Conservation (phyloP, 1,140 invertebrate genomes). For the Cecropterus lyciades region DNA sequence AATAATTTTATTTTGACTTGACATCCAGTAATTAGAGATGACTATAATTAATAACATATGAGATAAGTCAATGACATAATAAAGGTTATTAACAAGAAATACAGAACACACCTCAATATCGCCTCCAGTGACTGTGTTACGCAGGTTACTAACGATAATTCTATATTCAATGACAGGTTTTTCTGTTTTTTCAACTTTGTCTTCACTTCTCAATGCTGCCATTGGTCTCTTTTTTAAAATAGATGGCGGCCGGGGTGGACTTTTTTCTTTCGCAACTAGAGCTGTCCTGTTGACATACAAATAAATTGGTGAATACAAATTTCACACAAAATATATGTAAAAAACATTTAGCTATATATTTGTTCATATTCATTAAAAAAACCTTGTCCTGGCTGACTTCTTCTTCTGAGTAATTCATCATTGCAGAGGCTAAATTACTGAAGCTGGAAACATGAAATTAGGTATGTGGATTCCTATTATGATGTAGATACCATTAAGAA, state of each 20-base stretch:
- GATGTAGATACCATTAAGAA: too few species aligned
- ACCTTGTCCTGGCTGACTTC: too few species aligned
- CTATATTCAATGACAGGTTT: constrained; percentile 86
- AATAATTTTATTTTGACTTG: too few species aligned
- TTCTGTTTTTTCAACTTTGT: constrained; percentile 64
- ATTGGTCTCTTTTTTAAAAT: constrained; percentile 81
- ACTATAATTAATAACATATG: too few species aligned
- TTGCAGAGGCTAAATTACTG: too few species aligned
- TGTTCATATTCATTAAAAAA: too few species aligned
- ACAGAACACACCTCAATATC: constrained; percentile 91
- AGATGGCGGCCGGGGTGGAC: constrained; percentile 76
- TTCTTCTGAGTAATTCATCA: too few species aligned
- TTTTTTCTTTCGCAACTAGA: constrained; percentile 62
- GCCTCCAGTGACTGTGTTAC: constrained; percentile 92
- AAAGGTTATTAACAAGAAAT: neutral
- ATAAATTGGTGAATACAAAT: constrained; percentile 6
- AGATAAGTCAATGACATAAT: too few species aligned
- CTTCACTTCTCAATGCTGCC: constrained; percentile 67
- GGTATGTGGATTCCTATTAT: too few species aligned
- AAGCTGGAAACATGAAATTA: too few species aligned
- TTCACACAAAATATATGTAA: neutral
- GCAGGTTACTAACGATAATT: constrained; percentile 95
- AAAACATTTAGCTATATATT: too few species aligned
- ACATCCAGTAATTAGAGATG: too few species aligned
- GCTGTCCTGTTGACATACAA: constrained; percentile 48